Evolutionary conservation across 92 coral and sea anemone species (phyloP), one percentile per base, ranked within the genome.

Genomic region (Porites rus): DNA sequence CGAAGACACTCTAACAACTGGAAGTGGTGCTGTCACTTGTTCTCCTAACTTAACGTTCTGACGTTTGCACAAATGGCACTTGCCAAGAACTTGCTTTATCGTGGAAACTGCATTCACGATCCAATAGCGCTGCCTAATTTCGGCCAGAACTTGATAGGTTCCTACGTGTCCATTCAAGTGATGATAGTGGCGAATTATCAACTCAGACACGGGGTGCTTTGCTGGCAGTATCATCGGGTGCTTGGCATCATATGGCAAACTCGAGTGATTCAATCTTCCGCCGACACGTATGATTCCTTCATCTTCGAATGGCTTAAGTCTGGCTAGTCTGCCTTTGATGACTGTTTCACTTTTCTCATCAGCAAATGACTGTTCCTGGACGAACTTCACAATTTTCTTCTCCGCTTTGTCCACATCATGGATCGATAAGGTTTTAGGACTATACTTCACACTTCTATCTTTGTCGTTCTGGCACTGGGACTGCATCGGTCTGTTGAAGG

Each of bases 1-100:
- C 16, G 91, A 89, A 11, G 95, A 86, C 51, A 86, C 69, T 75
- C 88, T 50, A 13, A 92, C 90, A 0, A 65, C 76, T 76, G 93
- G 93, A 10, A 92, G 82, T 16, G 90, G 92, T 6, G 90, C 94
- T 0, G 89, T 92, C 3, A 88, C 46, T 65, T 91, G 91, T 22
- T 79, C 78, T 80, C 90, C 88, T 4, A 66, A 13, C 53, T 63
- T 87, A 53, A 88, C 93, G 63, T 66, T 87, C 64, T 87, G 87
- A 28, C 93, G 90, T 56, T 67, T 90, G 87, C 92, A 91, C 46
- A 53, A 78, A 9, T 91, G 86, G 54, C 94, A 92, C 19, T 52
- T 85, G 8, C 77, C 72, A 13, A 88, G 76, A 22, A 89, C 86
- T 6, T 81, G 69, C 89, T 74, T 91, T 6, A 91, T 60, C 51